Percentiles rank a stretch among this genome's conserved stretches.
These are phyloP conservation scores for Gryllus bimaculatus DNA, from an alignment of 1,140 invertebrate genomes.

Conservation along the genomic window DNA sequence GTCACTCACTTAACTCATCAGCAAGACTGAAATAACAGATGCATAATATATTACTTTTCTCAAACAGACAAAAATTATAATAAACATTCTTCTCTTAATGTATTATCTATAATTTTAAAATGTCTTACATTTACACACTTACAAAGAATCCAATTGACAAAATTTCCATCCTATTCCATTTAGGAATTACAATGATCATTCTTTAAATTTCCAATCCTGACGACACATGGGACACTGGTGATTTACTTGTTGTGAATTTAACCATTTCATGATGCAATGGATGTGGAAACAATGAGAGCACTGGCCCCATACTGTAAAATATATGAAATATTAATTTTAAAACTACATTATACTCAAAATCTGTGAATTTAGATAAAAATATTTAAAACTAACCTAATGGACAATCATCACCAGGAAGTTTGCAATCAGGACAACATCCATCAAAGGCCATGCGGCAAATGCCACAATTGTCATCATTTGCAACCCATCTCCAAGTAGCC, in stretches of 20 bases:
- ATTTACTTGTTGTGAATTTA: slow-evolving; percentile 89
- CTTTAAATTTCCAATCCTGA: slow-evolving; percentile 97
- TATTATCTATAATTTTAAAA: too few species aligned
- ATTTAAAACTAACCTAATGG: slow-evolving; percentile 56
- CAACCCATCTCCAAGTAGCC: slow-evolving; percentile 96
- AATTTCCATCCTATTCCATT: too few species aligned
- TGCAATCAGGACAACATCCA: slow-evolving; percentile 96
- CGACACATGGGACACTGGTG: slow-evolving; percentile 98
- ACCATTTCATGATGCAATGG: slow-evolving; percentile 99
- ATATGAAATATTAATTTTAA: slow-evolving; percentile 19
- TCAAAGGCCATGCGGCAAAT: slow-evolving; percentile 99
- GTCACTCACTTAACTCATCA: too few species aligned
- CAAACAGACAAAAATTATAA: too few species aligned
- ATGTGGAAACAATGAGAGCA: slow-evolving; percentile 99
- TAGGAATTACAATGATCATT: slow-evolving; percentile 35
- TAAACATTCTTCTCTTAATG: too few species aligned
- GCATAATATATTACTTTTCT: too few species aligned
- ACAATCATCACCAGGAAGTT: slow-evolving; percentile 96
- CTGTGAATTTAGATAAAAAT: too few species aligned
- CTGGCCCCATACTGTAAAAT: slow-evolving; percentile 82
- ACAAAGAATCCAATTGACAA: too few species aligned
- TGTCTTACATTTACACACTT: too few species aligned
- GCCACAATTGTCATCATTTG: slow-evolving; percentile 97
- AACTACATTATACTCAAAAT: too few species aligned
- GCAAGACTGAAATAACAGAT: too few species aligned